These are phyloP conservation scores for Elmis aenea DNA, from an alignment of 2,888 invertebrate genomes.

Conservation along the genomic window DNA sequence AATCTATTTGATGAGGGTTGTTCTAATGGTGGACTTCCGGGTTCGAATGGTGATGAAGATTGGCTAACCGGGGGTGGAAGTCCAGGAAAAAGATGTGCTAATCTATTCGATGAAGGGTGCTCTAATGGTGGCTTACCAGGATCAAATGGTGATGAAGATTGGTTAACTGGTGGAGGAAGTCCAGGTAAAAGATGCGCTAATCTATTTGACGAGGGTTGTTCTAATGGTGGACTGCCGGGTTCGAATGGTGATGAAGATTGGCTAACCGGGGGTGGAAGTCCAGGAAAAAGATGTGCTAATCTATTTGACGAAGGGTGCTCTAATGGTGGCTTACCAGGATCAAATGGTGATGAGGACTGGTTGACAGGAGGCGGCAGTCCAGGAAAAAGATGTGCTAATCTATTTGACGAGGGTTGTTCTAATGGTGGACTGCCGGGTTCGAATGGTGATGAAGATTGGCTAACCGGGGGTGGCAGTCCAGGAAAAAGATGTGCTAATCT, in stretches of 20 bases:
- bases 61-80: slow-evolving; percentile 24
- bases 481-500: slow-evolving; percentile 37
- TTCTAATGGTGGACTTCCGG: slow-evolving; percentile 48
- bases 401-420: slow-evolving; percentile 54
- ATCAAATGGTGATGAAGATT: neutral
- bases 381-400: slow-evolving; percentile 37
- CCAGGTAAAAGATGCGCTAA: slow-evolving; percentile 37
- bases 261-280: slow-evolving; percentile 23
- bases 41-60: slow-evolving; percentile 42
- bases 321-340: slow-evolving; percentile 48
- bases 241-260: slow-evolving; percentile 40
- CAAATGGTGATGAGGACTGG: slow-evolving; percentile 39
- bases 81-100: slow-evolving; percentile 23
- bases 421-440: slow-evolving; percentile 50
- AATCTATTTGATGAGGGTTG: slow-evolving; percentile 54
- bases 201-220: slow-evolving; percentile 53
- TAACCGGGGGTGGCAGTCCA: slow-evolving; percentile 23
- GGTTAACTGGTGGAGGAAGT: neutral
- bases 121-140: neutral
- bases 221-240: slow-evolving; percentile 49
- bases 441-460: slow-evolving; percentile 35
- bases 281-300: slow-evolving; percentile 37
- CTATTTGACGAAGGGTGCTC: slow-evolving; percentile 54
- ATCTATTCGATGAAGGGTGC: neutral
- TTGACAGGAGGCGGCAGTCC: slow-evolving; percentile 22